A percentile compares a stretch with the other conserved stretches of the same genome.
These are phyloP conservation scores for Mylabris sibirica DNA, from an alignment of 2,888 invertebrate species.

Conservation along the genomic window DNA sequence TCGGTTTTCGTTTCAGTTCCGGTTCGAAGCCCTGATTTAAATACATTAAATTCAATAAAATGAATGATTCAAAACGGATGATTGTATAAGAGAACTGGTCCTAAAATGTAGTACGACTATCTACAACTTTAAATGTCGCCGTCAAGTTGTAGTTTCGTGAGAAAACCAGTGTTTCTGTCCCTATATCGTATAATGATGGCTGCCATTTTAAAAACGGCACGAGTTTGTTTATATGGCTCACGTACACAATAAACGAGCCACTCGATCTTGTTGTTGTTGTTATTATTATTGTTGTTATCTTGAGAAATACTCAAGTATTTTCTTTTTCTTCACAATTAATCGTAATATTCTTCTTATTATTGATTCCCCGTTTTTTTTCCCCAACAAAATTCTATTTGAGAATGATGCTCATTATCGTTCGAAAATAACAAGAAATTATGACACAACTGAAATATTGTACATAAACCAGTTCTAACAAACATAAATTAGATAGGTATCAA, in stretches of 20 bases:
- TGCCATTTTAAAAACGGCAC: slow-evolving; percentile 43
- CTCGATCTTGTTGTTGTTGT: neutral
- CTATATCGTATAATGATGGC: slow-evolving; percentile 48
- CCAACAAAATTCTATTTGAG: slow-evolving; percentile 15
- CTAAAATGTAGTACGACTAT: slow-evolving; percentile 39
- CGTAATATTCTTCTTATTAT: slow-evolving; percentile 6
- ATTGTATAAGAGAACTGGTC: slow-evolving; percentile 26
- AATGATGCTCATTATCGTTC: slow-evolving; percentile 44
- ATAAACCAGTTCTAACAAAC: slow-evolving; percentile 41
- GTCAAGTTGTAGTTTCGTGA: slow-evolving; percentile 49
- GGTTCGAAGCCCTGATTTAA: too few relatives aligned
- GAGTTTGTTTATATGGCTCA: slow-evolving; percentile 41
- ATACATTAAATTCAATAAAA: neutral
- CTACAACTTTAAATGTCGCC: slow-evolving; percentile 35
- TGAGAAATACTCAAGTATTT: too few relatives aligned
- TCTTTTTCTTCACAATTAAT: neutral
- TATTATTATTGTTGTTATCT: neutral
- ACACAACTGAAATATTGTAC: slow-evolving; percentile 53
- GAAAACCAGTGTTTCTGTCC: slow-evolving; percentile 56
- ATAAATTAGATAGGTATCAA: slow-evolving; percentile 59
- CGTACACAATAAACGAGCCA: slow-evolving; percentile 12
- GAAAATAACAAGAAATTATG: slow-evolving; percentile 50
- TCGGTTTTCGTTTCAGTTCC: too few relatives aligned
- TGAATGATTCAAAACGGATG: slow-evolving; percentile 31
- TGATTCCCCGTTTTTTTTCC: neutral